Percentiles rank a stretch among this genome's conserved stretches.
phyloP scores from a whole-genome alignment of 2,888 invertebrate genomes.

The Drosophila anceps region DNA sequence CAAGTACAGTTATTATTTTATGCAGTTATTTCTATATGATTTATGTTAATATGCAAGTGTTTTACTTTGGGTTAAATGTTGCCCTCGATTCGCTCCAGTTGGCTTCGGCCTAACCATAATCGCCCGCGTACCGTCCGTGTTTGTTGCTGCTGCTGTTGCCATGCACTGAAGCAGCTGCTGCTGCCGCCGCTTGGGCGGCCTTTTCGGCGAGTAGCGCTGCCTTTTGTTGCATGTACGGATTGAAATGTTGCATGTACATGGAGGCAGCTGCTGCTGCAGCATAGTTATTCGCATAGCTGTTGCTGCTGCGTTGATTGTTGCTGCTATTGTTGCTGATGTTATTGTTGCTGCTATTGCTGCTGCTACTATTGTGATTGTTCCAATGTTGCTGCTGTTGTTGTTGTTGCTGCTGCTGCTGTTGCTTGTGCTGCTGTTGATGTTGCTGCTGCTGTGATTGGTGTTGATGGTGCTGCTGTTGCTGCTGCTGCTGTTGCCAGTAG shows the following conservation, averaged over 20 bases:
- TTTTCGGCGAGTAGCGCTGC: slow-evolving; percentile 73
- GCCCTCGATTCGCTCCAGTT: slow-evolving; percentile 1
- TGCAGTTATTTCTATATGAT: slow-evolving; percentile 50
- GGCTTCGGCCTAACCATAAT: slow-evolving; percentile 59
- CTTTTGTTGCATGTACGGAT: slow-evolving; percentile 76
- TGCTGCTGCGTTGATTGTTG: slow-evolving; percentile 47
- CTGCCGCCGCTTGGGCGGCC: slow-evolving; percentile 71
- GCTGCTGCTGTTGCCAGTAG: slow-evolving; percentile 74
- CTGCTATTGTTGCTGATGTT: slow-evolving; percentile 43
- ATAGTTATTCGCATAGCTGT: slow-evolving; percentile 70
- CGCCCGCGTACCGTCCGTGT: slow-evolving; percentile 62
- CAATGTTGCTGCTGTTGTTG: slow-evolving; percentile 54
- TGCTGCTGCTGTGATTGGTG: slow-evolving; percentile 51
- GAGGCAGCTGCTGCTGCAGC: slow-evolving; percentile 71
- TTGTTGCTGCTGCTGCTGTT: slow-evolving; percentile 58
- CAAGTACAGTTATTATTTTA: slow-evolving; percentile 35
- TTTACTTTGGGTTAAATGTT: slow-evolving; percentile 14
- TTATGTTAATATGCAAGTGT: slow-evolving; percentile 64
- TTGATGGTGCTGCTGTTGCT: slow-evolving; percentile 59
- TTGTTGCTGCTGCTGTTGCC: slow-evolving; percentile 45
- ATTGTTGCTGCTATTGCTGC: slow-evolving; percentile 20
- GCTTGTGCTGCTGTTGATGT: slow-evolving; percentile 55
- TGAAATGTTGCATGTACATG: slow-evolving; percentile 80
- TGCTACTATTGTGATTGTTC: slow-evolving; percentile 52
- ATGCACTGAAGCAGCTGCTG: slow-evolving; percentile 46